These are phyloP conservation scores for Lagria hirta DNA, from an alignment of 2,888 invertebrate genomes.

Conservation along the genomic window DNA sequence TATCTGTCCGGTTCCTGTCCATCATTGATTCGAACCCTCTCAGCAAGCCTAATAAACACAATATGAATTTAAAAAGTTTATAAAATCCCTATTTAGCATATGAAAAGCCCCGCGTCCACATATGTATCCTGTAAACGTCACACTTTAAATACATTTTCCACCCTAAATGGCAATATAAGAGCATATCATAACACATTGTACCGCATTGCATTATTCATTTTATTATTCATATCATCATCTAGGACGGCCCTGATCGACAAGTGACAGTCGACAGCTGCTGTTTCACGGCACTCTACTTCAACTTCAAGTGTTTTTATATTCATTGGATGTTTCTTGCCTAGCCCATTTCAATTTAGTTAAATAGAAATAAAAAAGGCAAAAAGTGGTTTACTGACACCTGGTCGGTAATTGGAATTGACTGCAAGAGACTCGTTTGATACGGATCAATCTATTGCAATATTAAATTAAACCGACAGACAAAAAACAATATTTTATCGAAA, in stretches of 20 bases:
- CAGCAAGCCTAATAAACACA: slow-evolving; percentile 39
- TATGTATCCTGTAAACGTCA: slow-evolving; percentile 54
- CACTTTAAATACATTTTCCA: slow-evolving; percentile 53
- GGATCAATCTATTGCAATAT: no score
- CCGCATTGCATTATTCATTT: slow-evolving; percentile 50
- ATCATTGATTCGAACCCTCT: slow-evolving; percentile 38
- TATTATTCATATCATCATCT: slow-evolving; percentile 50
- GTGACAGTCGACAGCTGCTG: slow-evolving; percentile 55
- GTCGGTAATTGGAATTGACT: no score
- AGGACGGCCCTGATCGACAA: slow-evolving; percentile 52
- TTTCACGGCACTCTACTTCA: slow-evolving; percentile 50
- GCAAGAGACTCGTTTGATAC: no score
- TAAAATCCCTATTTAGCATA: slow-evolving; percentile 50
- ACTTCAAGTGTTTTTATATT: slow-evolving; percentile 50
- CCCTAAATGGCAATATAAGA: slow-evolving; percentile 53
- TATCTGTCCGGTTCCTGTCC: slow-evolving; percentile 32
- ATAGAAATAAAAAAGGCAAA: slow-evolving; percentile 15
- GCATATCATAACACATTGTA: slow-evolving; percentile 52
- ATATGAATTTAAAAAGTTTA: slow-evolving; percentile 48
- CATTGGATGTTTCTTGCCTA: slow-evolving; percentile 19
- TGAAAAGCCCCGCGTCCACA: slow-evolving; percentile 47
- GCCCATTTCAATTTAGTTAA: slow-evolving; percentile 14
- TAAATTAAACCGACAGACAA: no score
- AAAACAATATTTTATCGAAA: no score
- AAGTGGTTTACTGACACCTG: no score